Evolutionary conservation across 2,113 vertebrate genomes (phyloP).

Genomic region (Prunella fulvescens): DNA sequence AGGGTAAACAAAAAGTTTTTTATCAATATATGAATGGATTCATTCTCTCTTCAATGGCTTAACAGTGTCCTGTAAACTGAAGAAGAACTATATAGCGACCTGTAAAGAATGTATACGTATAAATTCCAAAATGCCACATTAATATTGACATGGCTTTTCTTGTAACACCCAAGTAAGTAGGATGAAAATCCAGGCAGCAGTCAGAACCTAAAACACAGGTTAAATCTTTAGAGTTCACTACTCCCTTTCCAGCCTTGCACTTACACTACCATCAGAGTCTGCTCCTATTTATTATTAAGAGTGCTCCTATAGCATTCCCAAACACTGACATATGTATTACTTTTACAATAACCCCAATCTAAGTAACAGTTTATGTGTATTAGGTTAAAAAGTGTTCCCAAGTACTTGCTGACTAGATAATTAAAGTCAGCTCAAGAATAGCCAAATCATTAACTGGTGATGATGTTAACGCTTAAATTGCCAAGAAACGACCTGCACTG

Average conservation of each 20-base stretch:
- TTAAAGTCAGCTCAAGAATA: neutral
- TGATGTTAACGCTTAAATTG: neutral
- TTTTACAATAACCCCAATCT: neutral
- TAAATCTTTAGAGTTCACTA: neutral
- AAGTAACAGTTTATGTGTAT: neutral
- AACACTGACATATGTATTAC: neutral
- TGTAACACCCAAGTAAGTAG: neutral
- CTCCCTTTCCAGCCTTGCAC: neutral
- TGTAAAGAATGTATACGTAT: neutral
- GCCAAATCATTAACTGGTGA: neutral
- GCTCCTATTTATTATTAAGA: neutral
- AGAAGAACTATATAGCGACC: neutral
- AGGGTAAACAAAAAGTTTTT: neutral
- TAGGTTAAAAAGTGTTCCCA: neutral
- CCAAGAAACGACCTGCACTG: neutral
- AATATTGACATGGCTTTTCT: neutral
- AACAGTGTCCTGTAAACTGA: neutral
- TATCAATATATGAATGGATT: neutral
- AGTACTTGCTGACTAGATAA: neutral
- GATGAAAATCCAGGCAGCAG: neutral
- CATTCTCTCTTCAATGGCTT: neutral
- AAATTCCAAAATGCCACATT: rapidly evolving
- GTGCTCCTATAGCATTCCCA: neutral
- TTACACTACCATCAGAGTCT: neutral
- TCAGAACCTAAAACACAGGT: neutral